Percentiles rank a stretch among this genome's conserved stretches.
These are phyloP conservation scores for Atopsyche davidsoni DNA, from an alignment of 1,140 invertebrate species.

Conservation along the genomic window DNA sequence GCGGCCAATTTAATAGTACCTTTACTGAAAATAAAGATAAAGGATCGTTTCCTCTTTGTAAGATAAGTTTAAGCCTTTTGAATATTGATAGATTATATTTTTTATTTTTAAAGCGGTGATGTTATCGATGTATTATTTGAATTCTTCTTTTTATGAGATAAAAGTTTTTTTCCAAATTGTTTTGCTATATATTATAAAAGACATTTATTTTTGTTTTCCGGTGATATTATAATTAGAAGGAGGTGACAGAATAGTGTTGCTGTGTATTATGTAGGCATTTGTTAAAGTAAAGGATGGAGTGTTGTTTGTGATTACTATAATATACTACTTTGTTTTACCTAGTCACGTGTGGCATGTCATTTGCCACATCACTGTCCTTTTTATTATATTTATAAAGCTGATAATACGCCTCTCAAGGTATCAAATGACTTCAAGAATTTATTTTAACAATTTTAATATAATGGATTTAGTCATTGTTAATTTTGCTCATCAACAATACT, in stretches of 20 bases:
- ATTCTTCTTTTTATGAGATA: constrained; percentile 27
- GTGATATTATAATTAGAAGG: constrained; percentile 30
- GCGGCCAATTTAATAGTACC: constrained; percentile 32
- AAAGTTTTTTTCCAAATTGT: constrained; percentile 26
- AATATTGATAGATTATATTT: constrained; percentile 31
- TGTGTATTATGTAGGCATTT: constrained; percentile 30
- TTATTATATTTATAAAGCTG: constrained; percentile 21
- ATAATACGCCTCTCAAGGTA: constrained; percentile 23
- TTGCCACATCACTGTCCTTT: not conserved
- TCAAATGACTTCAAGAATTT: constrained; percentile 31
- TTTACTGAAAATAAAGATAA: constrained; percentile 26
- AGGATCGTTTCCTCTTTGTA: constrained; percentile 31
- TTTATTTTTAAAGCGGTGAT: constrained; percentile 29
- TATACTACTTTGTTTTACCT: constrained; percentile 29
- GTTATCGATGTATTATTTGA: constrained; percentile 30
- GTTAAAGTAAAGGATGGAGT: constrained; percentile 26
- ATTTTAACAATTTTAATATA: constrained; percentile 28
- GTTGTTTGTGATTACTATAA: constrained; percentile 27
- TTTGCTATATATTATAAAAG: constrained; percentile 32
- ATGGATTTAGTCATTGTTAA: constrained; percentile 25
- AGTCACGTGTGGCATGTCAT: constrained; percentile 25
- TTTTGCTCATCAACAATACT: constrained; percentile 30
- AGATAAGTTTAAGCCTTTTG: constrained; percentile 31
- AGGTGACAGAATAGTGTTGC: constrained; percentile 18
- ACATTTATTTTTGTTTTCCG: constrained; percentile 32